A percentile compares a stretch with the other conserved stretches of the same genome.
Conservation (phyloP, 2,888 invertebrate genomes). For the Tyria jacobaeae region DNA sequence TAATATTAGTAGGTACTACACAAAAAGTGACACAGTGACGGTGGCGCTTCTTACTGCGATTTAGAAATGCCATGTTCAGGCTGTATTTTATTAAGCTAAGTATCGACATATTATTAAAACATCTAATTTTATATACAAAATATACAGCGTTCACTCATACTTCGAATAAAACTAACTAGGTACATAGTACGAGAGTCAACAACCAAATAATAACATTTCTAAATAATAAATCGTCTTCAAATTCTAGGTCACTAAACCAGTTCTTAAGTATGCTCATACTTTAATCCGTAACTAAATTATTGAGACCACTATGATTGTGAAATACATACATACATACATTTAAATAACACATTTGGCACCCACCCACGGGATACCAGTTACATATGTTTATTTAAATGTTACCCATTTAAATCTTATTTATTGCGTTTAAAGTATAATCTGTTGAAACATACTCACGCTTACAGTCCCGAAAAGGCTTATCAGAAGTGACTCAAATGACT, state of each 20-base stretch:
- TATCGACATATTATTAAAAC: too few species aligned
- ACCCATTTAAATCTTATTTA: constrained; percentile 10
- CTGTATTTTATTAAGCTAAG: too few species aligned
- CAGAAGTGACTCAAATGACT: too few species aligned
- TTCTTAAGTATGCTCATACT: neutral
- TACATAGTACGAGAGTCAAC: neutral
- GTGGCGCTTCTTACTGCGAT: too few species aligned
- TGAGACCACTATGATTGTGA: constrained; percentile 10
- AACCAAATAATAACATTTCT: neutral
- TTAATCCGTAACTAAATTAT: constrained; percentile 2
- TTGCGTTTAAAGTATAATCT: neutral
- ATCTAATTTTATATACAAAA: too few species aligned
- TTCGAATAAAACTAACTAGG: neutral
- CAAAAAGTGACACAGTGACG: too few species aligned
- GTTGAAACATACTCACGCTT: too few species aligned
- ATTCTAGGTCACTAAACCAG: constrained; percentile 3
- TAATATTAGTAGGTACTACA: too few species aligned
- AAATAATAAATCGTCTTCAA: too few species aligned
- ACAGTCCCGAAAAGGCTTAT: too few species aligned
- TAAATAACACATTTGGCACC: constrained; percentile 5
- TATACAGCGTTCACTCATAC: neutral
- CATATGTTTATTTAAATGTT: constrained; percentile 11
- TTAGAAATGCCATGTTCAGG: too few species aligned
- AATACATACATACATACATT: neutral
- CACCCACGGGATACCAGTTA: neutral